Evolutionary conservation across 2,888 invertebrate genomes (phyloP).

Genomic region (Rugalucina vietnamica): DNA sequence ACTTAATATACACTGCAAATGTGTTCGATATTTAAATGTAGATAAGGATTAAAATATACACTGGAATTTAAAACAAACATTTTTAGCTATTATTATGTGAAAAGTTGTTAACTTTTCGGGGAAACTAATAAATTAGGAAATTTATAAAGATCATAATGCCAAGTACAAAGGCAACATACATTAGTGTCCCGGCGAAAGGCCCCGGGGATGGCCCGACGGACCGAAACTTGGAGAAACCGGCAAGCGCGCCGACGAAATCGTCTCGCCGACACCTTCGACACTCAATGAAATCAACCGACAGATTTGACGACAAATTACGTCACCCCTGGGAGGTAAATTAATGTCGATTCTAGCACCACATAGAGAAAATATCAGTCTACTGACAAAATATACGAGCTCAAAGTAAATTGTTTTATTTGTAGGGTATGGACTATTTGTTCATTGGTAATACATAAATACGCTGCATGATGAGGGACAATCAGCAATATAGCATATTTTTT

Average conservation of each 20-base stretch:
- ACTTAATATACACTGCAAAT: background rate
- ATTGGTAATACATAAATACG: too few relatives aligned
- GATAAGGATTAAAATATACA: background rate
- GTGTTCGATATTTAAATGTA: constrained; percentile 13
- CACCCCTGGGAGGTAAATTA: constrained; percentile 58
- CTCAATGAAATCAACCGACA: constrained; percentile 25
- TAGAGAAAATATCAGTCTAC: too few relatives aligned
- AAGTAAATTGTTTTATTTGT: too few relatives aligned
- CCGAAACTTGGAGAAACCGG: background rate
- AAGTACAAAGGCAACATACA: constrained; percentile 37
- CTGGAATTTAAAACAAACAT: constrained; percentile 5
- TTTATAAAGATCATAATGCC: background rate
- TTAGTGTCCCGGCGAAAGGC: constrained; percentile 22
- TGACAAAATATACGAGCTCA: too few relatives aligned
- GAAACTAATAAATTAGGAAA: background rate
- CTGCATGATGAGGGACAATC: too few relatives aligned
- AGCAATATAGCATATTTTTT: too few relatives aligned
- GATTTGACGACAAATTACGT: constrained; percentile 16
- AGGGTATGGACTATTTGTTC: too few relatives aligned
- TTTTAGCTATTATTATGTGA: constrained; percentile 1
- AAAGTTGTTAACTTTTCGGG: too few relatives aligned
- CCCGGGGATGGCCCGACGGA: background rate
- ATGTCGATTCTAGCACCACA: background rate
- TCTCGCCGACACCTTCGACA: constrained; percentile 13
- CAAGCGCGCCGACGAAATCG: constrained; percentile 11